A percentile compares a stretch with the other conserved stretches of the same genome.
phyloP scores from a whole-genome alignment of 2,113 vertebrate species.

The Procavia capensis region DNA sequence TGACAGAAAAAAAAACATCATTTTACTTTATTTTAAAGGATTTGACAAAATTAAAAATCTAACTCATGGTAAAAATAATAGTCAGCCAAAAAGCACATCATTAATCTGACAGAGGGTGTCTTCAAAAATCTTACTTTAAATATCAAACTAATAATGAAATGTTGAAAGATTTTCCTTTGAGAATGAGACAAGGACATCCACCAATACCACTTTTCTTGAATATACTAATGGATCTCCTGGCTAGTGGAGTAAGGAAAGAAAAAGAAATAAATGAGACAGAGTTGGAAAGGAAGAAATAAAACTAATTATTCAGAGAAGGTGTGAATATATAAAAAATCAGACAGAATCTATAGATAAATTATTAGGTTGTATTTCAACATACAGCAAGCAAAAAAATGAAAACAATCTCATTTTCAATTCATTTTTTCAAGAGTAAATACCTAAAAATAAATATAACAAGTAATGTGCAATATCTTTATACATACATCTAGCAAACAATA shows the following conservation, averaged over 20 bases:
- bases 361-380: not conserved
- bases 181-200: not conserved
- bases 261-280: not conserved
- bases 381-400: not conserved
- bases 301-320: not conserved
- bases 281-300: not conserved
- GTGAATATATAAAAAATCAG: not conserved
- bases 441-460: not conserved
- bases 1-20: not conserved
- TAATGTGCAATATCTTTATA: not conserved
- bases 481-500: not conserved
- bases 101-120: not conserved
- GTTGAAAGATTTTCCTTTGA: not conserved
- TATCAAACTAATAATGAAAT: not conserved
- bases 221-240: not conserved
- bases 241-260: not conserved
- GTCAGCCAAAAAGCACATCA: not conserved
- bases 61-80: not conserved
- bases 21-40: not conserved
- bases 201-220: not conserved
- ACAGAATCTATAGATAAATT: not conserved
- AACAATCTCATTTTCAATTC: not conserved
- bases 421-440: not conserved
- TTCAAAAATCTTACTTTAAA: not conserved
- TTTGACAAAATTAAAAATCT: not conserved